Conservation (phyloP, 2,888 invertebrate species). For the Mycalesis mineus region DNA sequence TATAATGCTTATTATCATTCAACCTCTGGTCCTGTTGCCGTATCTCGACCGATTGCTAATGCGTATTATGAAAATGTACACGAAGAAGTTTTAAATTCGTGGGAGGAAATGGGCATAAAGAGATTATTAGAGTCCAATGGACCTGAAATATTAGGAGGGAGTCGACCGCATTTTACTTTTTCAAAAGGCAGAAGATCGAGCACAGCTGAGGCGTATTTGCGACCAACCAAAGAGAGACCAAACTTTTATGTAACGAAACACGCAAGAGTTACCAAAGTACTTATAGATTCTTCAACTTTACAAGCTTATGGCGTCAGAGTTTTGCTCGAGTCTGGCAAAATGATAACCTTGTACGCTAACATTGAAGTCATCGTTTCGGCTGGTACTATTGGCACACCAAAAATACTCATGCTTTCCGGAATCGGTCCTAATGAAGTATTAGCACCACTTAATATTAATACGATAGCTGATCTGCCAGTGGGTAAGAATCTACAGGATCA, state of each 20-base stretch:
- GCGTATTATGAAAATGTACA: conserved; percentile 32
- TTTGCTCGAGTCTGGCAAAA: conserved; percentile 36
- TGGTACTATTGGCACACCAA: conserved; percentile 57
- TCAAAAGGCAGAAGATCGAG: conserved; percentile 56
- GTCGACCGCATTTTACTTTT: conserved; percentile 42
- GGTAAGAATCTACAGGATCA: conserved; percentile 64
- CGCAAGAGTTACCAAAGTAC: conserved; percentile 50
- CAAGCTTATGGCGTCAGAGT: conserved; percentile 53
- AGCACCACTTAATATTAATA: conserved; percentile 41
- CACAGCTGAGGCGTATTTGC: conserved; percentile 58
- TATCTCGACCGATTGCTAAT: conserved; percentile 39
- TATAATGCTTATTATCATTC: conserved; percentile 38
- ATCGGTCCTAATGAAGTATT: conserved; percentile 54
- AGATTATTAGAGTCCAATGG: conserved; percentile 40
- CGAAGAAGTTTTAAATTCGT: conserved; percentile 35
- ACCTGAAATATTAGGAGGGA: conserved; percentile 36
- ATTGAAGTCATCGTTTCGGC: conserved; percentile 61
- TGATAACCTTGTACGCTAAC: conserved; percentile 43
- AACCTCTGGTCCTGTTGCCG: conserved; percentile 37
- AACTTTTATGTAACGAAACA: conserved; percentile 56
- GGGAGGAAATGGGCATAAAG: conserved; percentile 41
- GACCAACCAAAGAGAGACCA: conserved; percentile 40
- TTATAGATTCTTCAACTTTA: conserved; percentile 44
- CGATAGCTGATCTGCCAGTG: conserved; percentile 55
- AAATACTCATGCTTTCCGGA: conserved; percentile 61